Conservation (phyloP, 2,113 vertebrate species). For the Solea senegalensis region DNA sequence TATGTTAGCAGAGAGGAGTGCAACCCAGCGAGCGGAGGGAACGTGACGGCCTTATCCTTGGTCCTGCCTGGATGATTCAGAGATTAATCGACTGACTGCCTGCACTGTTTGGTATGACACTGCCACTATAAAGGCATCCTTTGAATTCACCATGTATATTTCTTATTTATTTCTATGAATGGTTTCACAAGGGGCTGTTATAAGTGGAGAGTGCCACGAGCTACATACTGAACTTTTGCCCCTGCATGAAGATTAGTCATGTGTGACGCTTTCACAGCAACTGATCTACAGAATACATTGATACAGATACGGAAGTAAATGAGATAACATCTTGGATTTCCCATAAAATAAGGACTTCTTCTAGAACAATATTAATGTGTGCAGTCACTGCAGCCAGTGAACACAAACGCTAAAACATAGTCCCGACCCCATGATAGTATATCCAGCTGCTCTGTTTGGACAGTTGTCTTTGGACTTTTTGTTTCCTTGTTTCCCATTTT, state of each 20-base stretch:
- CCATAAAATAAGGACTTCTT: too few species aligned
- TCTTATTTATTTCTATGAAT: not conserved
- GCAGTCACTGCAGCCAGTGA: too few species aligned
- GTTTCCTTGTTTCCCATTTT: too few species aligned
- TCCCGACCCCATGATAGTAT: too few species aligned
- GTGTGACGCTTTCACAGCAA: not conserved
- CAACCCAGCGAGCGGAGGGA: not conserved
- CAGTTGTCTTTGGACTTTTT: too few species aligned
- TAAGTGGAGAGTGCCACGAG: not conserved
- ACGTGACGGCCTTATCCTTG: not conserved
- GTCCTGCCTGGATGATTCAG: not conserved
- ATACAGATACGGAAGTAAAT: too few species aligned
- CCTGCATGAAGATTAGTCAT: not conserved
- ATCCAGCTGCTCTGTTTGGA: too few species aligned
- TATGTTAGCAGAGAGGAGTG: not conserved
- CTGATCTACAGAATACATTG: not conserved
- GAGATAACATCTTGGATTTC: too few species aligned
- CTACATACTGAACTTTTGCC: not conserved
- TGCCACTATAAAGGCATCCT: not conserved
- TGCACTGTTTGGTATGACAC: slow-evolving; percentile 18
- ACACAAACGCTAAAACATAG: too few species aligned
- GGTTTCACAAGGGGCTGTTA: not conserved
- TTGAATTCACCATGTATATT: not conserved
- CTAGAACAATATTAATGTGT: too few species aligned
- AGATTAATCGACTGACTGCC: slow-evolving; percentile 24